Percentiles rank a stretch among this genome's conserved stretches.
Conservation (phyloP, 37 sponge, comb jelly and placozoan species). For the Petrosia ficiformis region DNA sequence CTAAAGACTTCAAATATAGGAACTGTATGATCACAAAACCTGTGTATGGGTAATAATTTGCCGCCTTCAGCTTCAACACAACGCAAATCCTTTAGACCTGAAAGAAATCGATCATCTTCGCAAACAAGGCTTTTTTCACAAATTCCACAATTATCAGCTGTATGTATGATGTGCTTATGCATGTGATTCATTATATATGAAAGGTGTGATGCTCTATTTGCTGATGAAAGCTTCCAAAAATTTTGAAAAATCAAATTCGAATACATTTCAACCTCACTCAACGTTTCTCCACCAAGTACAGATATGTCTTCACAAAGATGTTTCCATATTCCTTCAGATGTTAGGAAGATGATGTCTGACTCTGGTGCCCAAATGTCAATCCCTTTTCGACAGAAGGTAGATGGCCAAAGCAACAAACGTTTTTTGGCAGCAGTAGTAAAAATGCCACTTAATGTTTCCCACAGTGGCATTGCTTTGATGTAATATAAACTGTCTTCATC, state of each 20-base stretch:
- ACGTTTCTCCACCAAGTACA: neutral
- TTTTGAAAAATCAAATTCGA: neutral
- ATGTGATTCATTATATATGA: neutral
- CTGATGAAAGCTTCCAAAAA: neutral
- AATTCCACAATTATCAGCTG: too few species aligned
- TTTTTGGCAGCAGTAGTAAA: neutral
- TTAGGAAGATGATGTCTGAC: constrained; percentile 22
- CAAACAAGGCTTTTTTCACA: too few species aligned
- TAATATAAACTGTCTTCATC: neutral
- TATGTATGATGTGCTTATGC: too few species aligned
- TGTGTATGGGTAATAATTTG: neutral
- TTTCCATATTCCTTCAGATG: constrained; percentile 29
- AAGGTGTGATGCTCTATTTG: constrained; percentile 3
- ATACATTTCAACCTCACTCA: constrained; percentile 5
- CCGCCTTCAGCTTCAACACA: neutral
- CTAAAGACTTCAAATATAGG: neutral
- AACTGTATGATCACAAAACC: neutral
- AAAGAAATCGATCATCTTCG: too few species aligned
- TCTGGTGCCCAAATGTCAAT: constrained; percentile 25
- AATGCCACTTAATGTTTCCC: constrained; percentile 19
- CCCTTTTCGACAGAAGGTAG: neutral
- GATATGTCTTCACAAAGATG: neutral
- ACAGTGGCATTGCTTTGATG: constrained; percentile 35
- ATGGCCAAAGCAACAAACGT: constrained; percentile 38
- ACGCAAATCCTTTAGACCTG: too few species aligned